Evolutionary conservation across 2,113 vertebrate genomes (phyloP).

Genomic region (Chlorodrepanis virens): DNA sequence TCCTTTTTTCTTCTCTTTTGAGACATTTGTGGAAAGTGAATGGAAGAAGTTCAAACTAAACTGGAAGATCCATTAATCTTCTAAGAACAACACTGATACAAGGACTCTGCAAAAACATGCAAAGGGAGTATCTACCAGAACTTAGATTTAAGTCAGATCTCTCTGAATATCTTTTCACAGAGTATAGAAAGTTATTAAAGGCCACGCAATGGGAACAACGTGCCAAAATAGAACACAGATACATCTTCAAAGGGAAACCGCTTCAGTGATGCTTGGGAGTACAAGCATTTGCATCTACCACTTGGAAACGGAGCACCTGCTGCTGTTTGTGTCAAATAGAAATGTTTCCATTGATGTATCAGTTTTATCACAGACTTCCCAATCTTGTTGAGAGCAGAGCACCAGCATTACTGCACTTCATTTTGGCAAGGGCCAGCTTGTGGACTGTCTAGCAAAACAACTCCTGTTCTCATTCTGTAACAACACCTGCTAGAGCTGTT

Average conservation of each 20-base stretch:
- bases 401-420: not conserved
- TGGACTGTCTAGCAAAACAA: not conserved
- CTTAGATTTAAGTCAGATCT: not conserved
- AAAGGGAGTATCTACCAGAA: not conserved
- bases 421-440: not conserved
- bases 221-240: not conserved
- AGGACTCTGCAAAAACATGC: not conserved
- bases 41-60: not conserved
- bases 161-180: not conserved
- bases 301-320: slow-evolving; percentile 28
- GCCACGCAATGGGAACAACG: not conserved
- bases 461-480: not conserved
- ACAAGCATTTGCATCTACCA: not conserved
- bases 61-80: not conserved
- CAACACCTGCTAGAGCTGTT: not conserved
- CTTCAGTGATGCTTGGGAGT: not conserved
- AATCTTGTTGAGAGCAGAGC: not conserved
- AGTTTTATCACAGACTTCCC: not conserved
- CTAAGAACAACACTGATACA: not conserved
- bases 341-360: not conserved
- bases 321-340: slow-evolving; percentile 41
- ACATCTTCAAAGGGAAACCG: slow-evolving; percentile 10
- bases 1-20: not conserved
- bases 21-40: not conserved
- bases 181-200: not conserved